Conservation (phyloP, 2,888 invertebrate species). For the Sipha maydis region DNA sequence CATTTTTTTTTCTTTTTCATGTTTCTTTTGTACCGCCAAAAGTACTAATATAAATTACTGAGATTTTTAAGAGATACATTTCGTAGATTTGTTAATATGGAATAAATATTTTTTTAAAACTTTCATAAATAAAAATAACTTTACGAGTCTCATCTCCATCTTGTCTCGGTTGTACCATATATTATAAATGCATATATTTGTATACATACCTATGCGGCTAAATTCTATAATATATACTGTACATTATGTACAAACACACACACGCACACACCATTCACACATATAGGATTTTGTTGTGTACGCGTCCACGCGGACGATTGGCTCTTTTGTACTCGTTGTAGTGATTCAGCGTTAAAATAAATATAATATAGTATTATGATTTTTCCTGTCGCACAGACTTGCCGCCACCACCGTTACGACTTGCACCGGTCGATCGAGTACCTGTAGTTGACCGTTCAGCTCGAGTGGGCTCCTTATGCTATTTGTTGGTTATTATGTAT, state of each 20-base stretch:
- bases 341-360: constrained; percentile 48
- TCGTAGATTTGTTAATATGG: no score
- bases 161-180: background rate
- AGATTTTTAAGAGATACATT: no score
- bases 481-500: background rate
- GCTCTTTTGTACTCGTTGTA: constrained; percentile 13
- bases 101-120: no score
- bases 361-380: background rate
- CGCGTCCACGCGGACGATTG: constrained; percentile 16
- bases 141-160: background rate
- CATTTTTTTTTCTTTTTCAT: no score
- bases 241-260: background rate
- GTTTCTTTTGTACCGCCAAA: no score
- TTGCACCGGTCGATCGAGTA: background rate
- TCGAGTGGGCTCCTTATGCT: constrained; percentile 18
- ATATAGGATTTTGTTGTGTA: constrained; percentile 3
- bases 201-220: background rate
- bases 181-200: background rate
- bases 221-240: background rate
- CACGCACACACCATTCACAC: background rate
- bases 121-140: background rate
- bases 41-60: fast-evolving
- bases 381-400: background rate
- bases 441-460: constrained; percentile 9
- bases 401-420: background rate